phyloP scores from a whole-genome alignment of 2,797 vertebrate species.

The Rhinophrynus dorsalis region DNA sequence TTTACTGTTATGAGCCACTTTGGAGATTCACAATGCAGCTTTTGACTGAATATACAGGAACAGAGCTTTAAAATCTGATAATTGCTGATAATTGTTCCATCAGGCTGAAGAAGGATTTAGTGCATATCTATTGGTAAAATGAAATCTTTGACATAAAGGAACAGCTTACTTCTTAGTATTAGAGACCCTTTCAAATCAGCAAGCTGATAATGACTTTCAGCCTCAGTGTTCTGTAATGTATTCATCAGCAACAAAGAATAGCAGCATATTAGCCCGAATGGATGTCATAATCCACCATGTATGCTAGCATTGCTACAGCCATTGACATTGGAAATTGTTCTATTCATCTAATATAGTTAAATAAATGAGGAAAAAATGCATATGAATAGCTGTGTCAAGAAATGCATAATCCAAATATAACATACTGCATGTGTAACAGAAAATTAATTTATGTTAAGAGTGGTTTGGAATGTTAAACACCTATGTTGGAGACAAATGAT shows the following conservation, averaged over 20 bases:
- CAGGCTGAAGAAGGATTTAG: no score
- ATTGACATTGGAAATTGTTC: constrained; percentile 14
- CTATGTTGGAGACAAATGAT: constrained; percentile 63
- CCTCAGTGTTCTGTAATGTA: not conserved
- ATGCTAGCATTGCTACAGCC: not conserved
- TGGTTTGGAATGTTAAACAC: constrained; percentile 67
- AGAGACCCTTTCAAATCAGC: no score
- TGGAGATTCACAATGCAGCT: no score
- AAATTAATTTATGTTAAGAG: constrained; percentile 71
- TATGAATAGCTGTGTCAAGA: constrained; percentile 40
- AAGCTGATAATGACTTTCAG: no score
- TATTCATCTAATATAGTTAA: constrained; percentile 32
- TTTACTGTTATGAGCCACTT: no score
- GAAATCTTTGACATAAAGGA: no score
- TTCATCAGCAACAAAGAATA: not conserved
- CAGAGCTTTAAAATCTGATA: no score
- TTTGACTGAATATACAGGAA: no score
- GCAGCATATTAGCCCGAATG: not conserved
- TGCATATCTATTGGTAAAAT: no score
- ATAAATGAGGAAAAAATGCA: constrained; percentile 31
- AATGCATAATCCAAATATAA: constrained; percentile 62
- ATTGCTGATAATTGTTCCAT: no score
- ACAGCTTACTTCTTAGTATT: no score
- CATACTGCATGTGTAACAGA: constrained; percentile 59
- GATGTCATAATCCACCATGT: not conserved